Percentiles rank a stretch among this genome's conserved stretches.
These are phyloP conservation scores for Laticauda laticaudata DNA, from an alignment of 2,113 vertebrate genomes.

Conservation along the genomic window DNA sequence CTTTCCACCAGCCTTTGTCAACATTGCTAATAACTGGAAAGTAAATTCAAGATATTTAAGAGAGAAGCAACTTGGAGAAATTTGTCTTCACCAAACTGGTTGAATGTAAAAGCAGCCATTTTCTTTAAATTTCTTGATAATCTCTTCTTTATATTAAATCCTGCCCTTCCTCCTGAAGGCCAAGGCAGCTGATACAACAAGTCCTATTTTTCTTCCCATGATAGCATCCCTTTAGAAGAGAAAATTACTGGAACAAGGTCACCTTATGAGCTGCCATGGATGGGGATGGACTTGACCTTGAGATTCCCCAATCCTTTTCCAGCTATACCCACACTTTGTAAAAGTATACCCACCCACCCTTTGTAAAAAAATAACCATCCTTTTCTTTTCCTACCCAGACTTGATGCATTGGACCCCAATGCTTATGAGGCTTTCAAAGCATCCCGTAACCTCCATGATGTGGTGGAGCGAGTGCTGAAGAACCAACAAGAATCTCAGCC, in stretches of 20 bases:
- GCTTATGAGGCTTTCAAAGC: constrained; percentile 98
- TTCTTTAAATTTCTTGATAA: background rate
- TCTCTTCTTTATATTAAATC: too few species aligned
- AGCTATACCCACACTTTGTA: background rate
- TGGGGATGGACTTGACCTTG: background rate
- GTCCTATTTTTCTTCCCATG: background rate
- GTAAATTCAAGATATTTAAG: background rate
- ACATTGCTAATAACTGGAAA: background rate
- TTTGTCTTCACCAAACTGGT: background rate
- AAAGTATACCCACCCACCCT: background rate
- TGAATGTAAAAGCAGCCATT: rapidly evolving
- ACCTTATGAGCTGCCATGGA: background rate
- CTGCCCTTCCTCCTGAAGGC: background rate
- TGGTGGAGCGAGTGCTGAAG: constrained; percentile 87
- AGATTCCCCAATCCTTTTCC: background rate
- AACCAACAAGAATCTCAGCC: constrained; percentile 87
- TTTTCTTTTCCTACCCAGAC: constrained; percentile 58
- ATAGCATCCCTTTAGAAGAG: background rate
- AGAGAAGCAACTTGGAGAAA: background rate
- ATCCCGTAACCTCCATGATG: constrained; percentile 90
- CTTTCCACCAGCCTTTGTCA: background rate
- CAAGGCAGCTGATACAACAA: background rate
- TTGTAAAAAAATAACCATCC: background rate
- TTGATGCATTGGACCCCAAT: constrained; percentile 95
- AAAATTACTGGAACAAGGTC: background rate